Evolutionary conservation across 2,797 vertebrate species (phyloP).

Genomic region (Anguilla obscura): DNA sequence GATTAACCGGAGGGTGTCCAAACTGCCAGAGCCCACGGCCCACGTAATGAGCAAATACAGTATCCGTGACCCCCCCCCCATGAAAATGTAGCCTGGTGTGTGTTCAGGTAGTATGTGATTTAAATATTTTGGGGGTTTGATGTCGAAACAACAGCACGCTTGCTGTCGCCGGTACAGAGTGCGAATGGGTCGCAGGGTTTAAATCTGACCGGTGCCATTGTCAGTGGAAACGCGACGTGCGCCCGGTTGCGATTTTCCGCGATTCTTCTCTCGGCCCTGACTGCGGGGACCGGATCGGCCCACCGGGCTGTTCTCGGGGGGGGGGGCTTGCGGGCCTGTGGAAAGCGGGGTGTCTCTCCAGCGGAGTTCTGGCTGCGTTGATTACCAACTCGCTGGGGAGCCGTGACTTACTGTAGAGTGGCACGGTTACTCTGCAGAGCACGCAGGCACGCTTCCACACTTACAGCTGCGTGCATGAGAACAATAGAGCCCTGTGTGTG

Average conservation of each 20-base stretch:
- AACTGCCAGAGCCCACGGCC: not conserved
- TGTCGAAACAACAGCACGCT: not conserved
- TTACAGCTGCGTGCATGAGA: not conserved
- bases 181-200: not conserved
- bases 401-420: not conserved
- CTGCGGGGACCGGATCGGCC: not conserved
- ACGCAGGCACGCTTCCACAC: not conserved
- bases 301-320: not conserved
- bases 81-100: not conserved
- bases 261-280: not conserved
- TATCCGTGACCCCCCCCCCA: not conserved
- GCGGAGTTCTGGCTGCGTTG: not conserved
- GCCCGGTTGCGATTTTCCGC: not conserved
- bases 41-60: constrained; percentile 3
- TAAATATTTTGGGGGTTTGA: not conserved
- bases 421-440: no score
- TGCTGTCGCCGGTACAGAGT: not conserved
- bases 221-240: not conserved
- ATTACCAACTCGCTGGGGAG: not conserved
- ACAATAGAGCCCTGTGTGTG: not conserved
- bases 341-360: no score
- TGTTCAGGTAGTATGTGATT: not conserved
- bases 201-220: not conserved
- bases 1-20: constrained; percentile 56
- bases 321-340: not conserved